These are phyloP conservation scores for Tenualosa thibaudeaui DNA, from an alignment of 2,797 vertebrate species.

Conservation along the genomic window DNA sequence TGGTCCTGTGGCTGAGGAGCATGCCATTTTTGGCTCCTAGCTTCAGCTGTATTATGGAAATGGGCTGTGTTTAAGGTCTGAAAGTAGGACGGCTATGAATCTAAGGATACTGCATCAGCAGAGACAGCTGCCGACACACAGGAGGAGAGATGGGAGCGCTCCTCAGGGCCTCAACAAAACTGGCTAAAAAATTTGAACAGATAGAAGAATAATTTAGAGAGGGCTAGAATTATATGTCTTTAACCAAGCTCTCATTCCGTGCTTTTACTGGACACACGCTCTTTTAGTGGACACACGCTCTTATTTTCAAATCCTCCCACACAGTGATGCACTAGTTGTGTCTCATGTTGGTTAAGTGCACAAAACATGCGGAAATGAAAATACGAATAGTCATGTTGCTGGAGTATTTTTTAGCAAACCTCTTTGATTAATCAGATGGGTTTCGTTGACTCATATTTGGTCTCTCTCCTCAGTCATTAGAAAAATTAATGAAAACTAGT, in stretches of 20 bases:
- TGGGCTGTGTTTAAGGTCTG: constrained; percentile 39
- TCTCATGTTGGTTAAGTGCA: constrained; percentile 10
- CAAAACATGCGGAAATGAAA: not conserved
- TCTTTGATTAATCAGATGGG: constrained; percentile 13
- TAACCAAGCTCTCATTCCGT: not conserved
- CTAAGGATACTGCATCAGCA: constrained; percentile 45
- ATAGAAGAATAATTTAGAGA: constrained; percentile 1
- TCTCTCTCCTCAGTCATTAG: not conserved
- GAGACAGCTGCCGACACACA: constrained; percentile 29
- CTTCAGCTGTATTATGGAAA: constrained; percentile 49
- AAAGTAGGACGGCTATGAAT: constrained; percentile 52
- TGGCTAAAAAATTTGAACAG: constrained; percentile 21
- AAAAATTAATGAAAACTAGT: not conserved
- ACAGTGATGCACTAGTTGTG: not conserved
- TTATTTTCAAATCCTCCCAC: not conserved
- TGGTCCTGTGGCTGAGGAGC: constrained; percentile 44
- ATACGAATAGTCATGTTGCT: not conserved
- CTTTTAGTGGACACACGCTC: not conserved
- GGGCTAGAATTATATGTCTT: not conserved
- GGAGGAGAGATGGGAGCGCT: constrained; percentile 22
- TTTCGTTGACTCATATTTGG: not conserved
- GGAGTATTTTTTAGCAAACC: not conserved
- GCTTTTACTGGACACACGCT: not conserved
- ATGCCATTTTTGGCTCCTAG: constrained; percentile 58
- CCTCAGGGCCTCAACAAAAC: not conserved